Conservation (phyloP, 1,140 invertebrate genomes). For the Sesamia nonagrioides region DNA sequence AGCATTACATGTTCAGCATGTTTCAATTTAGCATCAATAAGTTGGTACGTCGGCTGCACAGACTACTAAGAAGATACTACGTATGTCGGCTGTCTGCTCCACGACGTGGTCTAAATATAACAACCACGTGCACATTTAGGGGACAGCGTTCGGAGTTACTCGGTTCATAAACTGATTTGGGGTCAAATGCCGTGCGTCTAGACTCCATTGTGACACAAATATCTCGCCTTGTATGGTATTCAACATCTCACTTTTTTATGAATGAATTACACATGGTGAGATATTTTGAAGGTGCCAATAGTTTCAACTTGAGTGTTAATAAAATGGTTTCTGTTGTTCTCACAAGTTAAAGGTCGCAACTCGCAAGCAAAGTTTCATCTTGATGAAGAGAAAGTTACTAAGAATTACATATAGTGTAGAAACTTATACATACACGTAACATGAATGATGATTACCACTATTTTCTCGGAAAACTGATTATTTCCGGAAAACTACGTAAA, state of each 20-base stretch:
- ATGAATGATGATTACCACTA: background rate
- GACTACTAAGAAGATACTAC: too few relatives aligned
- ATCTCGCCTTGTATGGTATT: background rate
- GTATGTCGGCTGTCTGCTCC: constrained; percentile 41
- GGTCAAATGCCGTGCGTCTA: constrained; percentile 77
- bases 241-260: constrained; percentile 30
- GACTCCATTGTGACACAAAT: constrained; percentile 54
- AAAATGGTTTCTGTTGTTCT: background rate
- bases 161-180: constrained; percentile 70
- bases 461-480: constrained; percentile 38
- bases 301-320: background rate
- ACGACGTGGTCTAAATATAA: constrained; percentile 69
- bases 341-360: constrained; percentile 37
- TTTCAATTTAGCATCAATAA: constrained; percentile 13
- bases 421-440: background rate
- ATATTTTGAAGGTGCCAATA: background rate
- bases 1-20: background rate
- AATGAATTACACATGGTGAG: constrained; percentile 5
- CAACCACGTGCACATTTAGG: constrained; percentile 75
- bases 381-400: constrained; percentile 61
- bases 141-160: constrained; percentile 67
- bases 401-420: background rate
- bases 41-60: constrained; percentile 13
- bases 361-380: constrained; percentile 18
- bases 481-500: constrained; percentile 34